Evolutionary conservation across 2,797 vertebrate genomes (phyloP), one percentile per base, ranked within the genome.

Genomic region (Enteromius anoplus): DNA sequence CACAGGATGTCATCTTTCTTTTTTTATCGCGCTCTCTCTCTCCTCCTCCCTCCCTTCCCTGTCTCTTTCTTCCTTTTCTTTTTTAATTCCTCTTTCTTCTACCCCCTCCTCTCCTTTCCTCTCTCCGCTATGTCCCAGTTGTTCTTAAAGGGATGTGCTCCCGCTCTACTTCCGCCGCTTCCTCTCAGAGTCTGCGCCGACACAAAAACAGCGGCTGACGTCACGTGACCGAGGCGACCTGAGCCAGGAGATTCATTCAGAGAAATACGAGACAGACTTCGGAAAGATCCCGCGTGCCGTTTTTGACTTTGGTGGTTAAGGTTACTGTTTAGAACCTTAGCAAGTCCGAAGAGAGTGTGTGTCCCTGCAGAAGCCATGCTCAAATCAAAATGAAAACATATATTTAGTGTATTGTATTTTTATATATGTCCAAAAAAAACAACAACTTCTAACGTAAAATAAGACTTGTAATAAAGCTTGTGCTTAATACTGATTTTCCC

Each of bases 1-100:
- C 92, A 90, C 93, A 93, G 93, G 93, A 94, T 95, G 94, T 94
- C 95, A 95, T 95, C 94, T 94, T 95, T 95, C 93, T 95, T 95
- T 95, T 94, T 95, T 94, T 94, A 93, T 94, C 93, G 92, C 92
- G 91, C 92, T 90, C 86, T 53, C 19, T 55, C 51, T 55, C 49
- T 53, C 49, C 53, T 55, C 53, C 53, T 93, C 93, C 84, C 60
- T 71, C 72, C 85, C 82, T 77, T 92, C 93, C 91, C 94, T 91
- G 91, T 94, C 91, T 93, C 93, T 93, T 94, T 93, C 93, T 94
- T 95, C 92, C 92, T 94, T 94, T 94, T 94, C 93, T 94, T 95
- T 95, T 95, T 94, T 93, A 94, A 94, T 94, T 94, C 94, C 94
- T 94, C 93, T 93, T 94, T 94, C 94, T 94, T 95, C 93, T 93